Evolutionary conservation across 2,888 invertebrate species (phyloP).

Genomic region (Himalopsyche japonica): DNA sequence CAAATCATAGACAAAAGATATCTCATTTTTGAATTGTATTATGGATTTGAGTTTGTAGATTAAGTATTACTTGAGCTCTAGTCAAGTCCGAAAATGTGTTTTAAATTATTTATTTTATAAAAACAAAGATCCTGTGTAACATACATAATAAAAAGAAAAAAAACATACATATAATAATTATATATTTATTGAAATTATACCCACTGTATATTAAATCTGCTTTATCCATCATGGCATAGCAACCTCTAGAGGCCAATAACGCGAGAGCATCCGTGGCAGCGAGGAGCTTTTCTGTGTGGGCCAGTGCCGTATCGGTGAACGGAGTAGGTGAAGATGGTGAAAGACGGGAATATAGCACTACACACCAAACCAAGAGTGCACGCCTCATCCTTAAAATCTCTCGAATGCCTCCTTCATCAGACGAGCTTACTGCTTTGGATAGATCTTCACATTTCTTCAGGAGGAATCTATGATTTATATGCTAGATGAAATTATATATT

Average conservation of each 20-base stretch:
- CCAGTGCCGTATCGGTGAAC: conserved; percentile 54
- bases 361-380: conserved; percentile 54
- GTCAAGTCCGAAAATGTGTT: too few species aligned
- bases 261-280: conserved; percentile 64
- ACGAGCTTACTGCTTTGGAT: conserved; percentile 44
- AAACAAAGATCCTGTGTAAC: too few species aligned
- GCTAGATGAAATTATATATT: too few species aligned
- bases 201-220: conserved; percentile 46
- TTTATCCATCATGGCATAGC: conserved; percentile 55
- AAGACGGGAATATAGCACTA: conserved; percentile 54
- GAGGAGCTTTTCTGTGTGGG: conserved; percentile 58
- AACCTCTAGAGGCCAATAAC: conserved; percentile 58
- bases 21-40: too few species aligned
- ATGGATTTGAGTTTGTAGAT: too few species aligned
- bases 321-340: conserved; percentile 41
- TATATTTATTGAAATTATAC: background rate
- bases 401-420: conserved; percentile 49
- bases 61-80: too few species aligned
- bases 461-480: conserved; percentile 48
- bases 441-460: conserved; percentile 57
- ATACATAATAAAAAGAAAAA: too few species aligned
- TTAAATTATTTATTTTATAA: too few species aligned
- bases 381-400: conserved; percentile 55
- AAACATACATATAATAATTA: too few species aligned
- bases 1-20: too few species aligned